Evolutionary conservation across 2,888 invertebrate species (phyloP).

Genomic region (Oscheius sp.): DNA sequence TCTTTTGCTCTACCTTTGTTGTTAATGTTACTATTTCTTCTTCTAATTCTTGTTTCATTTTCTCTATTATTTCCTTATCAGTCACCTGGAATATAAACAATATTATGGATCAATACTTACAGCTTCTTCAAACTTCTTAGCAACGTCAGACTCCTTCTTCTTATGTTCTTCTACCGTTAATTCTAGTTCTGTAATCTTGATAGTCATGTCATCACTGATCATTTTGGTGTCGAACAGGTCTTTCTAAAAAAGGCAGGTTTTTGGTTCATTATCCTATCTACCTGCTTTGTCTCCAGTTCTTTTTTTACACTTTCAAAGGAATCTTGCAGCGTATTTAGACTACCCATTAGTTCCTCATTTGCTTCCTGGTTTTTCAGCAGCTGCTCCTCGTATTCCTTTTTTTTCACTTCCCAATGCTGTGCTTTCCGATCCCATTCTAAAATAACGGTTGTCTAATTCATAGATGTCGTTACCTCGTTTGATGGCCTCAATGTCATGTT

Average conservation of each 20-base stretch:
- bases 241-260: not conserved
- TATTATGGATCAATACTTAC: not conserved
- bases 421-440: constrained; percentile 30
- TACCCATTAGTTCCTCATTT: constrained; percentile 36
- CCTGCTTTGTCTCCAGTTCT: constrained; percentile 32
- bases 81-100: not conserved
- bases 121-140: constrained; percentile 20
- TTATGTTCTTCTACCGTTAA: constrained; percentile 16
- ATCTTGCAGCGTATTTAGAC: constrained; percentile 23
- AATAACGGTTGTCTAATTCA: not conserved
- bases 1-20: not conserved
- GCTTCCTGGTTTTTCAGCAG: constrained; percentile 50
- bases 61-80: not conserved
- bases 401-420: constrained; percentile 46
- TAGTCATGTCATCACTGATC: constrained; percentile 29
- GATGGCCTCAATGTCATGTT: constrained; percentile 12
- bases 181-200: constrained; percentile 33
- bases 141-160: constrained; percentile 30
- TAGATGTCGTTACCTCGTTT: not conserved
- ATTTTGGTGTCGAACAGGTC: not conserved
- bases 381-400: constrained; percentile 48
- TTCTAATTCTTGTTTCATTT: constrained; percentile 8
- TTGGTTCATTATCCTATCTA: not conserved
- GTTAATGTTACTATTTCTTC: not conserved
- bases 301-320: constrained; percentile 35